Base-by-base conservation (phyloP, 2,888 invertebrate genomes). In the Temnothorax unifasciatus region DNA sequence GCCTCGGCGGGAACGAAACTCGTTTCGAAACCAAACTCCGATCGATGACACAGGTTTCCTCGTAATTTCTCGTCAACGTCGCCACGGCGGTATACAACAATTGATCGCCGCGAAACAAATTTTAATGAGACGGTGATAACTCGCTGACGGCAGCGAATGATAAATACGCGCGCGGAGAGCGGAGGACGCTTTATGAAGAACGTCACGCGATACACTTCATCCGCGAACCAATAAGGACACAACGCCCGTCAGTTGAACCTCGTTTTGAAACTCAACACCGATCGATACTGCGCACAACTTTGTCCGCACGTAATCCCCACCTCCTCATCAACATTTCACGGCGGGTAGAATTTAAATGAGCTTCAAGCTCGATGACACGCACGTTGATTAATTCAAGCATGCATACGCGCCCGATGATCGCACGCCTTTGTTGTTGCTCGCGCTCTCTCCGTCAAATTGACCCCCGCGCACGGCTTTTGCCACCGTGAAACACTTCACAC, bases 271-370 rank as follows among this genome's bases (percentile, higher is more conserved):
- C 79, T 81, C 73, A 71, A 79, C 79, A 47, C 79, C 77, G 63
- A 76, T 75, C 82, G 82, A 82, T 75, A 76, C 54, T 18, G 76
- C 63, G 83, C 68, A 85, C 79, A 71, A 81, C 79, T 81, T 81
- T 68, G 69, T 59, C 52, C 52, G 64, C 44, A 13, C 66, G 66
- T 44, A 59, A 74, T 66, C 15, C 44, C 47, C 63, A n/a, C 21
- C 11, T 38, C 11, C 73, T 44, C 79, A 69, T 71, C 79, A 81
- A 71, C 79, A 81, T 71, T 81, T 69, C 59, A 71, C 79, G 59
- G 47, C 71, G 71, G 50, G 59, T 81, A 71, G 79, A 81, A 81
- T 81, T 81, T 61, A 81, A 81, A 81, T 81, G 79, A 69, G 59
- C 59, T 59, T 50, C 79, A 68, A 59, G 18, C 59, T 18, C 79